A percentile compares a stretch with the other conserved stretches of the same genome.
These are phyloP conservation scores for Brachyopa scutellaris DNA, from an alignment of 2,888 invertebrate genomes.

Conservation along the genomic window DNA sequence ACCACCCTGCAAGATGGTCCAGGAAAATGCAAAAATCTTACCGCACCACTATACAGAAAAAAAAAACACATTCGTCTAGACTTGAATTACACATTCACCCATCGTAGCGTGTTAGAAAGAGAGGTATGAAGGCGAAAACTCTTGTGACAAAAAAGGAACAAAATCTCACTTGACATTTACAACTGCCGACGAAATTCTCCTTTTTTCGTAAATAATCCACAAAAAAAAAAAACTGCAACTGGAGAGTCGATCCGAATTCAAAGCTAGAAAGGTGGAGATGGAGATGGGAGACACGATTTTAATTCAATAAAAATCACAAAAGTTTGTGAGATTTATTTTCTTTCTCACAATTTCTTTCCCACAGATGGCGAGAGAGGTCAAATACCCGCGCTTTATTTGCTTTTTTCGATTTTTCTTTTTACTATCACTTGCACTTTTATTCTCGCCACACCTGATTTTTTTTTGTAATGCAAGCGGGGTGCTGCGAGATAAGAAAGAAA, in stretches of 20 bases:
- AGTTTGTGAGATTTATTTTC: background rate
- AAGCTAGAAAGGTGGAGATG: background rate
- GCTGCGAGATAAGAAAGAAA: constrained; percentile 43
- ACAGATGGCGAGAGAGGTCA: too few species aligned
- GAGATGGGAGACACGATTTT: background rate
- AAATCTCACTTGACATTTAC: constrained; percentile 63
- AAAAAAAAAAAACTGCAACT: background rate
- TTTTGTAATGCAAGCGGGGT: background rate
- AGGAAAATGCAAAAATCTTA: constrained; percentile 50
- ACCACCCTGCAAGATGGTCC: constrained; percentile 3
- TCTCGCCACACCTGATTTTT: background rate
- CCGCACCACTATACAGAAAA: constrained; percentile 9
- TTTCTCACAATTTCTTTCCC: background rate
- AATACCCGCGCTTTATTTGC: background rate
- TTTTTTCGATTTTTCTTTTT: background rate
- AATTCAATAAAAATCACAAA: constrained; percentile 7
- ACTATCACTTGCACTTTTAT: constrained; percentile 59
- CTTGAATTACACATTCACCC: constrained; percentile 49
- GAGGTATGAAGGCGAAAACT: constrained; percentile 53
- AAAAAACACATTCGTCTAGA: constrained; percentile 58
- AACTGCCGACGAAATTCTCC: constrained; percentile 57
- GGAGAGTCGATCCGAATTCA: background rate
- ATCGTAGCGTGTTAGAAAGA: constrained; percentile 40
- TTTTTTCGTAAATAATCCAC: constrained; percentile 34
- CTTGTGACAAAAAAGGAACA: constrained; percentile 23